A percentile compares a stretch with the other conserved stretches of the same genome.
Conservation (phyloP, 2,113 vertebrate species). For the Paramisgurnus dabryanus region DNA sequence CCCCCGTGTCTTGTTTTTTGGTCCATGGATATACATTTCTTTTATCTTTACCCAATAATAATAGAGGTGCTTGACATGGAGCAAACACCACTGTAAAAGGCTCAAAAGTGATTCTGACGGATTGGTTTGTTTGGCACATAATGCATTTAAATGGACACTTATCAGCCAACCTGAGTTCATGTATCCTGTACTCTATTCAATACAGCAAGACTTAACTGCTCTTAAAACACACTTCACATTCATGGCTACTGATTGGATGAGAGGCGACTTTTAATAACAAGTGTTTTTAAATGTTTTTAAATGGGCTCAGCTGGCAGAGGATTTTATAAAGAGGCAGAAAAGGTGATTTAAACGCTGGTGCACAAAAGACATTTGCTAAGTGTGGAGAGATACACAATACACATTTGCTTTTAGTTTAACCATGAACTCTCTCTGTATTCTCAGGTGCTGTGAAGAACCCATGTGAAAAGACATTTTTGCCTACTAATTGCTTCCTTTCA, state of each 20-base stretch:
- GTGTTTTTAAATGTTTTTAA: conserved; percentile 34
- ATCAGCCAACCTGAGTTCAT: background rate
- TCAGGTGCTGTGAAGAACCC: background rate
- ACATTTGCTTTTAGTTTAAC: conserved; percentile 38
- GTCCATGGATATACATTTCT: background rate
- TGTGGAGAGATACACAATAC: background rate
- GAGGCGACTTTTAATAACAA: background rate
- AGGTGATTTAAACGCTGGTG: conserved; percentile 18
- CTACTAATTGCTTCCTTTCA: conserved; percentile 10
- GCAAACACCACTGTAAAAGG: background rate
- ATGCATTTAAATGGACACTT: conserved; percentile 13
- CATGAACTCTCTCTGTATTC: conserved; percentile 2
- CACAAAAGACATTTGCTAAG: conserved; percentile 25
- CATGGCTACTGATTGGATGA: background rate
- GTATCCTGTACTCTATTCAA: background rate
- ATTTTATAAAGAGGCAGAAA: conserved; percentile 34
- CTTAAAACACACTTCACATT: background rate
- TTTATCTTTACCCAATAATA: too few species aligned
- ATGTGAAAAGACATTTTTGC: conserved; percentile 15
- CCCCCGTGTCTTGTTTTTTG: background rate
- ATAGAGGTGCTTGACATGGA: too few species aligned
- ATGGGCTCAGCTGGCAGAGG: conserved; percentile 14
- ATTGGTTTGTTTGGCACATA: conserved; percentile 11
- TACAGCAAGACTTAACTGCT: background rate
- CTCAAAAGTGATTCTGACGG: conserved; percentile 8